A percentile compares a stretch with the other conserved stretches of the same genome.
Conservation (phyloP, 2,797 vertebrate genomes). For the Channallabes apus region DNA sequence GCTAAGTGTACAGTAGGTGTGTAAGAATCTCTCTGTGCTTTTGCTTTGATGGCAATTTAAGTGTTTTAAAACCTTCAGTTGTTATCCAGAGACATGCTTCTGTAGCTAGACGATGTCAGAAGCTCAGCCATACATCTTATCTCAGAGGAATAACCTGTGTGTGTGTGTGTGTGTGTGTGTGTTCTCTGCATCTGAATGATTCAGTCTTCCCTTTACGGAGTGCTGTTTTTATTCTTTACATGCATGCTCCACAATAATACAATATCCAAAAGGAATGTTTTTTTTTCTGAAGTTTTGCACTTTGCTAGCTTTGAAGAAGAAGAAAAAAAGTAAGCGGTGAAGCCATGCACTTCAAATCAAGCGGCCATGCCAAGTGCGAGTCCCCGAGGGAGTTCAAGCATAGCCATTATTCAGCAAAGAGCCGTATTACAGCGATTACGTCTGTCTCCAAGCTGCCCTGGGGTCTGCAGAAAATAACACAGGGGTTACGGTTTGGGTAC, state of each 20-base stretch:
- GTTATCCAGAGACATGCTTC: not conserved
- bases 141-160: not conserved
- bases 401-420: conserved; percentile 5
- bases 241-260: not conserved
- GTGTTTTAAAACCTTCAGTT: not conserved
- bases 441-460: conserved; percentile 16
- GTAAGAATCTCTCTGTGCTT: not conserved
- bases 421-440: conserved; percentile 15
- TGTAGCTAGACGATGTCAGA: not conserved
- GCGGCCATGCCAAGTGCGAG: conserved; percentile 15
- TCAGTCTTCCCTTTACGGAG: not conserved
- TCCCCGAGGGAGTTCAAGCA: not conserved
- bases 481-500: conserved; percentile 20
- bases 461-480: conserved; percentile 5
- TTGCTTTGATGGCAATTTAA: not conserved
- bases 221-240: not conserved
- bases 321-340: conserved; percentile 1
- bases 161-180: too few species aligned
- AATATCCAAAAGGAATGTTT: not conserved
- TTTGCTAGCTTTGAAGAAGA: not conserved
- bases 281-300: not conserved
- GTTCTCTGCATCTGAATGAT: not conserved
- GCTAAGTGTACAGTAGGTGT: not conserved
- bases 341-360: conserved; percentile 15
- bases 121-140: not conserved